Evolutionary conservation across 1,140 invertebrate species (phyloP), one percentile per base, ranked within the genome.

Genomic region (Cotesia vestalis): DNA sequence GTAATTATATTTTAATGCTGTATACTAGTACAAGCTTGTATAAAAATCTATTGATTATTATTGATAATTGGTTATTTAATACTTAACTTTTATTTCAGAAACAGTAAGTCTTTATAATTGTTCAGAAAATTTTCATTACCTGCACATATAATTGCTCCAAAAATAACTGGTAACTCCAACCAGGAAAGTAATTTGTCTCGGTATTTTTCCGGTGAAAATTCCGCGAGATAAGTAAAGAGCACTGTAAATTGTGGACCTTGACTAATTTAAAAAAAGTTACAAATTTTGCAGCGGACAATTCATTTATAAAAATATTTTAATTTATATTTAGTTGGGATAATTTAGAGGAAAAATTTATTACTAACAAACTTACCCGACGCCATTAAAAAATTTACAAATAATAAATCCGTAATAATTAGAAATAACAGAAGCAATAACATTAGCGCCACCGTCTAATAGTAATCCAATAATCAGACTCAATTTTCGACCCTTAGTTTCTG

Each of bases 361-460:
- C 17, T 34, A 35, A 34, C 12, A 9, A 46, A 85, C 85, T 86
- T 81, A 91, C 90, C 88, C 89, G 66, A 90, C 84, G 17, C 90
- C 90, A 78, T 88, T 90, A 67, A 90, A 78, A 66, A 90, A 88
- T 76, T 90, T 82, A 17, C 88, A 80, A 3, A 89, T 72, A 12
- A 90, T 73, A 73, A 91, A 90, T 1, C 88, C 73, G 77, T 85
- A 86, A 74, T 88, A 90, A n/a, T 79, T 81, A 51, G 89, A 89
- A 6, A 88, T 84, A 36, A 90, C 75, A 46, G 88, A 88, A 0
- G 88, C 88, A 1, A 82, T 71, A 1, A 88, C 73, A 34, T 87
- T 87, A 6, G 85, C 86, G 0, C 88, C 17, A 6, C 86, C 88
- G 76, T 90, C 90, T 35, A 88, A 78, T 6, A 87, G 78, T 6